Conservation (phyloP, 2,888 invertebrate species). For the Oxycera nigricornis region DNA sequence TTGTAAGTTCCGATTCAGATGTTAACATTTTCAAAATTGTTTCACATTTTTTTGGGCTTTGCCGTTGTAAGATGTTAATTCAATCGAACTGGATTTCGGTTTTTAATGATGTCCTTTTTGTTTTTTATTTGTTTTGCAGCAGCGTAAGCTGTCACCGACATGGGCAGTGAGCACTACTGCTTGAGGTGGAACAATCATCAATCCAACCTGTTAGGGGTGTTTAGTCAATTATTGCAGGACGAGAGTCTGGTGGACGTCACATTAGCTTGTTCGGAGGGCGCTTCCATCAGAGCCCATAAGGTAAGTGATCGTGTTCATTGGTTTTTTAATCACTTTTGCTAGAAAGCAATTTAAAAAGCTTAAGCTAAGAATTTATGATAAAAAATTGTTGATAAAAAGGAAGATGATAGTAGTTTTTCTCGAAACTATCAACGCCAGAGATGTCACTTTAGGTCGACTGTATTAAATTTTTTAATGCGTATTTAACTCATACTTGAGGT, state of each 20-base stretch:
- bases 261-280: conserved; percentile 95
- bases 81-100: neutral
- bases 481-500: no score
- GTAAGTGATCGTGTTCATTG: conserved; percentile 57
- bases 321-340: neutral
- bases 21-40: neutral
- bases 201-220: conserved; percentile 96
- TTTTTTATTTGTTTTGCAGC: conserved; percentile 56
- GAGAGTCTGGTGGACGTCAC: conserved; percentile 96
- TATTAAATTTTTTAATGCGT: no score
- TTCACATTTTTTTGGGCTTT: neutral
- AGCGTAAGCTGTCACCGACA: conserved; percentile 92
- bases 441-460: no score
- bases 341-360: neutral
- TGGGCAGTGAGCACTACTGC: conserved; percentile 98
- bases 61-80: neutral
- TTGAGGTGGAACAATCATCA: conserved; percentile 99
- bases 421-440: no score
- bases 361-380: neutral
- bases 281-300: conserved; percentile 93
- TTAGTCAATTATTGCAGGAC: conserved; percentile 95
- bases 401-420: neutral
- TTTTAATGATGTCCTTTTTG: conserved; percentile 1
- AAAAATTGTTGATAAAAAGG: neutral
- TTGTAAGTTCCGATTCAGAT: neutral